Evolutionary conservation across 2,113 vertebrate genomes (phyloP).

Genomic region (Camelus dromedarius): DNA sequence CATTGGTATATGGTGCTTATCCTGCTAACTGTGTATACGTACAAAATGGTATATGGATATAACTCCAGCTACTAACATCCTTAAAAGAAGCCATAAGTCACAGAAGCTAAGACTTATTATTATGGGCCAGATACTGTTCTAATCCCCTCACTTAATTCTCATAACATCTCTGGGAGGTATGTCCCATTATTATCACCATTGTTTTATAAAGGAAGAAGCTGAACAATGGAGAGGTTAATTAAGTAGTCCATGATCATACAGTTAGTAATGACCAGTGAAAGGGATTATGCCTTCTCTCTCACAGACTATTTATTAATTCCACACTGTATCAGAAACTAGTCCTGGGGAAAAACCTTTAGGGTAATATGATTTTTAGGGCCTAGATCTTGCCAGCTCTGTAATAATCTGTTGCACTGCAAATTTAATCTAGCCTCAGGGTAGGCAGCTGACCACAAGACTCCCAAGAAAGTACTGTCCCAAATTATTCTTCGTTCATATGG

Average conservation of each 20-base stretch:
- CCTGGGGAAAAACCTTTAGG: neutral
- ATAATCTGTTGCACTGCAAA: neutral
- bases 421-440: neutral
- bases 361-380: neutral
- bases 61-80: neutral
- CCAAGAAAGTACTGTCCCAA: neutral
- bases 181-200: neutral
- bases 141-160: neutral
- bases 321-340: neutral
- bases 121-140: neutral
- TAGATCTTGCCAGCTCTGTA: neutral
- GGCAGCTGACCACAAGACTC: neutral
- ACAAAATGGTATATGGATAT: neutral
- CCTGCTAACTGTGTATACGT: neutral
- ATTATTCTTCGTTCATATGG: neutral
- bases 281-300: neutral
- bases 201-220: neutral
- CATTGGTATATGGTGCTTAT: neutral
- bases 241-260: neutral
- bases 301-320: neutral
- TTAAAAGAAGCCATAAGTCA: constrained; percentile 19
- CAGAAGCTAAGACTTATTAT: neutral
- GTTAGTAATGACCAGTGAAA: neutral
- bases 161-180: neutral
- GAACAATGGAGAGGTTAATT: neutral